Conservation (phyloP, 2,797 vertebrate genomes). For the Rhynchonycteris naso region DNA sequence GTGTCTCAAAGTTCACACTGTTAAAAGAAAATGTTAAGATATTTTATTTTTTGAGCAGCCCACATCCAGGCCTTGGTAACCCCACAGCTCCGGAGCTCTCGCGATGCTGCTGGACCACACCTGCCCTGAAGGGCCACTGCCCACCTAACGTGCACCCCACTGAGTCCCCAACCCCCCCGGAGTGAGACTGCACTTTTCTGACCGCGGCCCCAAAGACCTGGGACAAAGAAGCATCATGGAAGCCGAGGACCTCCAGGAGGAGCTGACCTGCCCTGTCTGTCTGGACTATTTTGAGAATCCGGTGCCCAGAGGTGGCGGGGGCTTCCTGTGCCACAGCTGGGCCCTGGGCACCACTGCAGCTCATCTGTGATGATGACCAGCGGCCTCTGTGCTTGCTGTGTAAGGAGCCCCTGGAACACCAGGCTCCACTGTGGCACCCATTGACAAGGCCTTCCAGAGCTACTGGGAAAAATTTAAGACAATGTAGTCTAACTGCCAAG, state of each 20-base stretch:
- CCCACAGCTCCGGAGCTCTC: neutral
- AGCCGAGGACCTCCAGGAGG: no score
- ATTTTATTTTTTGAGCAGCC: neutral
- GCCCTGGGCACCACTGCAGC: neutral
- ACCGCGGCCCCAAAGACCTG: no score
- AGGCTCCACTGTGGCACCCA: neutral
- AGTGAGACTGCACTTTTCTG: no score
- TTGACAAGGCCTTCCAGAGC: neutral
- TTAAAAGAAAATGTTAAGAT: slow-evolving; percentile 63
- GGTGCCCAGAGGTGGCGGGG: no score
- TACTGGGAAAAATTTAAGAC: neutral
- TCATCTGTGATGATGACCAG: neutral
- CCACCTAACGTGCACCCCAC: neutral
- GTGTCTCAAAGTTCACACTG: slow-evolving; percentile 68
- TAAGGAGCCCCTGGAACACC: neutral
- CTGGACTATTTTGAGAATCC: no score
- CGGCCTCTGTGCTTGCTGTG: neutral
- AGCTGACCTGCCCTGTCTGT: no score
- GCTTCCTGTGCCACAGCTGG: neutral
- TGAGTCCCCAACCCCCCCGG: neutral
- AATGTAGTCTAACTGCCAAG: neutral
- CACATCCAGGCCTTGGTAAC: neutral
- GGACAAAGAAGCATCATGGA: no score
- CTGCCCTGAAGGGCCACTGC: neutral
- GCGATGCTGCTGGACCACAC: neutral